Base-by-base conservation (phyloP, 2,797 vertebrate species). In the Ctenosaura bakeri region DNA sequence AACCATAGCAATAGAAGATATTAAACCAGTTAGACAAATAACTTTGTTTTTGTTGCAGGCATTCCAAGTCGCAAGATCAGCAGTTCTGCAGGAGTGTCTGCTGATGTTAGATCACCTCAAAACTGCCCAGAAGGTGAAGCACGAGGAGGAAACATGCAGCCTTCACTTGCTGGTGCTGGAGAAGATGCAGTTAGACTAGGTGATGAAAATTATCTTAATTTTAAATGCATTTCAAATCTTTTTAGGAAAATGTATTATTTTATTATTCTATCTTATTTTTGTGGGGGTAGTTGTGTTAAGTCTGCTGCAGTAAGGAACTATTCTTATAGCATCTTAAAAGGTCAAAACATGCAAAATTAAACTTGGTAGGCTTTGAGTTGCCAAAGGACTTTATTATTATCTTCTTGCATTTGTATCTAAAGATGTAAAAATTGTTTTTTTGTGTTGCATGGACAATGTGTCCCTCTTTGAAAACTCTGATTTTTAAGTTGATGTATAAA, bases 21-120 rank as follows among this genome's bases (percentile, higher is more conserved):
- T 5, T 85, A 76, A 62, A 59, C 6, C 3, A 26, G 56, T 83
- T 56, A 46, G 29, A 29, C 3, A 93, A 89, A 9, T 1, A 18
- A 76, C 9, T 29, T 50, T 66, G 1, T 91, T n/a, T 92, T 93
- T 69, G 20, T 13, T 29, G 71, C 86, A 99, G 99, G 97, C 86
- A 97, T 99, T 94, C 99, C 99, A n/a, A 97, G 95, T 78, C 98
- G 98, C 66, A 99, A 98, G 95, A 97, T 97, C n/a, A 98, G 94
- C 88, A 95, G 94, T 32, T 78, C 96, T 50, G 56, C 95, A n/a
- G 95, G 97, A 42, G 95, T 94, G 26, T 95, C 91, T 0, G 90
- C 96, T 79, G 99, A 99, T 22, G 97, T 97, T 86, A 97, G 97
- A 84, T 94, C 94, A 0, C 97, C 97, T 69, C 97, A 97, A 1